Percentiles rank a stretch among this genome's conserved stretches.
Evolutionary conservation across 2,797 vertebrate species (phyloP).

Genomic region (Microcaecilia unicolor): DNA sequence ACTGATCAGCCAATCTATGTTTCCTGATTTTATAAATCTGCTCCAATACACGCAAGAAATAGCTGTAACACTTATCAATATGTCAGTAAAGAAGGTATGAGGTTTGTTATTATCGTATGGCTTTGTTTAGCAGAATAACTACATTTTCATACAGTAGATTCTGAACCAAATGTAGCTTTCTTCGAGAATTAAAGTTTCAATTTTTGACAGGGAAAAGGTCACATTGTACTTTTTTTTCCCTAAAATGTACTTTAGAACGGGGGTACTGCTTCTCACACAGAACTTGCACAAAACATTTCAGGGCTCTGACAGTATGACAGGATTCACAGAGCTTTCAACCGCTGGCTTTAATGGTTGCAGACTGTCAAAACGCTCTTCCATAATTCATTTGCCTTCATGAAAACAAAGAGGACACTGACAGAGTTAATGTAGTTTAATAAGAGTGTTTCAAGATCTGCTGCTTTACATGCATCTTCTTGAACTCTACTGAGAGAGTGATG

Average conservation of each 20-base stretch:
- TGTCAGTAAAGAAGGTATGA: too few species aligned
- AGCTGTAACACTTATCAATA: too few species aligned
- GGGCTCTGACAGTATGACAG: constrained; percentile 51
- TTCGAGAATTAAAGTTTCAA: too few species aligned
- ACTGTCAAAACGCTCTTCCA: constrained; percentile 42
- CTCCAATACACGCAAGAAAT: too few species aligned
- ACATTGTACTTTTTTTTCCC: constrained; percentile 4
- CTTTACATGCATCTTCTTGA: background rate
- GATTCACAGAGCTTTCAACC: constrained; percentile 44
- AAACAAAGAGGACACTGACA: constrained; percentile 21
- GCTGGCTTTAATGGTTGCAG: constrained; percentile 49
- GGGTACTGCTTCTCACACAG: constrained; percentile 2
- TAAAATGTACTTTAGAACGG: constrained; percentile 24
- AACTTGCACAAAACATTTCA: background rate
- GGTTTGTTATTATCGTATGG: too few species aligned
- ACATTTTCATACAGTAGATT: too few species aligned
- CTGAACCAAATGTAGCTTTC: too few species aligned
- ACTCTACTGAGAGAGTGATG: background rate
- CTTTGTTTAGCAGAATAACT: too few species aligned
- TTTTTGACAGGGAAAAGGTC: background rate
- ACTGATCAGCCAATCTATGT: too few species aligned
- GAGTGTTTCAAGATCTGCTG: constrained; percentile 9
- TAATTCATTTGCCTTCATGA: constrained; percentile 33
- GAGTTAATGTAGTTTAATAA: constrained; percentile 39
- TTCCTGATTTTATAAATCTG: too few species aligned